These are phyloP conservation scores for Anguilla pacifica DNA, from an alignment of 2,797 vertebrate genomes.

Conservation along the genomic window DNA sequence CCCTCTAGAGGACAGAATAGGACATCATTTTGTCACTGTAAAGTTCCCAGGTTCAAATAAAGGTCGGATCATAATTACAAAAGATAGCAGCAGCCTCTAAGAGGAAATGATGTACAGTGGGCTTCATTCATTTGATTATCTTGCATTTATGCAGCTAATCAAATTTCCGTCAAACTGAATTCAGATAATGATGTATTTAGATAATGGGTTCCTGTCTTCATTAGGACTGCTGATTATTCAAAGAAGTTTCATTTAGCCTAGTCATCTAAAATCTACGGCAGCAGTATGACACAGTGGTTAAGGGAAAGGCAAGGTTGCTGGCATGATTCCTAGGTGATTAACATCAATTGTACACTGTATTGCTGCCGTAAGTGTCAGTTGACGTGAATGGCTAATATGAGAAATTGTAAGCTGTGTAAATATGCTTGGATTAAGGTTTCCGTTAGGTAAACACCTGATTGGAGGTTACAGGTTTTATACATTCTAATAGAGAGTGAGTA, in stretches of 20 bases:
- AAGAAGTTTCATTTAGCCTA: background rate
- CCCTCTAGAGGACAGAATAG: background rate
- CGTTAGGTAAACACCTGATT: background rate
- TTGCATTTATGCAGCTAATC: conserved; percentile 12
- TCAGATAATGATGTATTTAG: conserved; percentile 8
- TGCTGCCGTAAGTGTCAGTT: background rate
- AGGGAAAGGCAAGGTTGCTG: background rate
- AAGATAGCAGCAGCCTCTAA: background rate
- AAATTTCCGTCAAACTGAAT: conserved; percentile 12
- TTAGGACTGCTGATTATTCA: background rate
- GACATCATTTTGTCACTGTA: background rate
- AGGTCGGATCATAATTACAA: conserved; percentile 12
- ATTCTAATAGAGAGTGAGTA: background rate
- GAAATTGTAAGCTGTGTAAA: background rate
- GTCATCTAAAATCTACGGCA: background rate
- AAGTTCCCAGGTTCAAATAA: conserved; percentile 4
- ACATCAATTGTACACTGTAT: background rate
- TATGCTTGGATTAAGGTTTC: background rate
- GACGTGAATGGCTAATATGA: background rate
- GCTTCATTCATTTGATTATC: conserved; percentile 12
- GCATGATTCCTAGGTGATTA: background rate
- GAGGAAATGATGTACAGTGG: conserved; percentile 9
- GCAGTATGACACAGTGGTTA: background rate
- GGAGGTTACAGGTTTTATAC: background rate
- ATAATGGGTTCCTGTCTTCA: conserved; percentile 6